phyloP scores from a whole-genome alignment of 2,888 invertebrate genomes.

The Drosophila koepferae region DNA sequence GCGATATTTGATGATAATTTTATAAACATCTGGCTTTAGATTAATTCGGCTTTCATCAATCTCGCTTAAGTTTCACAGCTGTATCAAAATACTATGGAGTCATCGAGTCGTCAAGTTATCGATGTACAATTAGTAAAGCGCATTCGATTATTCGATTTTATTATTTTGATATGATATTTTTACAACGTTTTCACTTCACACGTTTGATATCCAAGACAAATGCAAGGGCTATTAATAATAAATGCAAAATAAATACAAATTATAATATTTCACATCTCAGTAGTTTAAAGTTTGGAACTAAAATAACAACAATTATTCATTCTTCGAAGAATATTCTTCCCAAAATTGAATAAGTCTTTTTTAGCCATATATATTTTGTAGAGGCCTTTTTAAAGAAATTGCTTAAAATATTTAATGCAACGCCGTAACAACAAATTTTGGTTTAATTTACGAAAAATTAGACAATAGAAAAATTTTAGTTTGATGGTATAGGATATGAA shows the following conservation, averaged over 20 bases:
- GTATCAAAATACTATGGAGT: constrained; percentile 15
- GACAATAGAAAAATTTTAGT: no score
- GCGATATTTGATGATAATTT: constrained; percentile 6
- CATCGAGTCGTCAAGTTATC: constrained; percentile 10
- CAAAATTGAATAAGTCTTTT: no score
- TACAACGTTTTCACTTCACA: not conserved
- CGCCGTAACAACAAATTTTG: no score
- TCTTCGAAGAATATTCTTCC: no score
- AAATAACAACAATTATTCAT: no score
- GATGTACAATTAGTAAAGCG: not conserved
- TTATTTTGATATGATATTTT: not conserved
- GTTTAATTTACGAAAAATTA: no score
- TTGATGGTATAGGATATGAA: no score
- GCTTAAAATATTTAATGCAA: no score
- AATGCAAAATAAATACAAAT: not conserved
- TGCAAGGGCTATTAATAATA: not conserved
- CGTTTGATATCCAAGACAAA: not conserved
- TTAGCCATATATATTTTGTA: no score
- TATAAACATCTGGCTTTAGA: constrained; percentile 24
- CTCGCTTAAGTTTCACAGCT: constrained; percentile 15
- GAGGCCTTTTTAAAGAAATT: no score
- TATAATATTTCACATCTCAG: no score
- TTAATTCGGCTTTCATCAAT: constrained; percentile 20
- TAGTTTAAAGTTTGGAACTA: no score
- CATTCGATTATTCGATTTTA: not conserved